Conservation (phyloP, 2,888 invertebrate genomes). For the Ganaspis brasiliensis region DNA sequence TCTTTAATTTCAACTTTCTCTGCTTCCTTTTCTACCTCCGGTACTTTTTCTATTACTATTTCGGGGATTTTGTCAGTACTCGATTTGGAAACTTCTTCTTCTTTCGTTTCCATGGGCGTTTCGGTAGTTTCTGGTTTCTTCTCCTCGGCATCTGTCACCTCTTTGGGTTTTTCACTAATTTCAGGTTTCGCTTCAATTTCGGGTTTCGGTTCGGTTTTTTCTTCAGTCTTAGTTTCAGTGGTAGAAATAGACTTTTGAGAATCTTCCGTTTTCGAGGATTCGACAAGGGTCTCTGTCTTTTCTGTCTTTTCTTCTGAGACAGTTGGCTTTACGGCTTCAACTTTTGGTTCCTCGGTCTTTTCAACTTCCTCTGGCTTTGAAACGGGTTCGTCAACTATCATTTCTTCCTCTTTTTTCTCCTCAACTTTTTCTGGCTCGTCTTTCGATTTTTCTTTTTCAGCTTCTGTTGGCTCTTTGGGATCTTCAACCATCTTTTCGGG, state of each 20-base stretch:
- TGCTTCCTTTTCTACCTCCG: slow-evolving; percentile 52
- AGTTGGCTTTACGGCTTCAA: neutral
- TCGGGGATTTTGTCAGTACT: slow-evolving; percentile 17
- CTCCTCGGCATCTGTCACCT: slow-evolving; percentile 46
- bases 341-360: slow-evolving; percentile 44
- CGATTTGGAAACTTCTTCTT: slow-evolving; percentile 33
- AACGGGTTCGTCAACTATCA: slow-evolving; percentile 49
- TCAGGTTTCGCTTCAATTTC: slow-evolving; percentile 37
- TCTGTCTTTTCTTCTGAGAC: slow-evolving; percentile 48
- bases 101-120: slow-evolving; percentile 47
- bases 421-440: slow-evolving; percentile 62
- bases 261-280: neutral
- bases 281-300: slow-evolving; percentile 19
- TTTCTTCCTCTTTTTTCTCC: slow-evolving; percentile 57
- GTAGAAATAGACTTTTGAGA: slow-evolving; percentile 6
- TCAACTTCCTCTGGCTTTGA: slow-evolving; percentile 35
- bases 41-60: slow-evolving; percentile 44
- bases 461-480: slow-evolving; percentile 45
- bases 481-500: slow-evolving; percentile 45
- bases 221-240: slow-evolving; percentile 30
- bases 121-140: slow-evolving; percentile 38
- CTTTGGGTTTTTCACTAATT: slow-evolving; percentile 21
- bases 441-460: slow-evolving; percentile 53
- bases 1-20: slow-evolving; percentile 49
- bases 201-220: slow-evolving; percentile 41